These are phyloP conservation scores for Champsocephalus gunnari DNA, from an alignment of 2,797 vertebrate species.

Conservation along the genomic window DNA sequence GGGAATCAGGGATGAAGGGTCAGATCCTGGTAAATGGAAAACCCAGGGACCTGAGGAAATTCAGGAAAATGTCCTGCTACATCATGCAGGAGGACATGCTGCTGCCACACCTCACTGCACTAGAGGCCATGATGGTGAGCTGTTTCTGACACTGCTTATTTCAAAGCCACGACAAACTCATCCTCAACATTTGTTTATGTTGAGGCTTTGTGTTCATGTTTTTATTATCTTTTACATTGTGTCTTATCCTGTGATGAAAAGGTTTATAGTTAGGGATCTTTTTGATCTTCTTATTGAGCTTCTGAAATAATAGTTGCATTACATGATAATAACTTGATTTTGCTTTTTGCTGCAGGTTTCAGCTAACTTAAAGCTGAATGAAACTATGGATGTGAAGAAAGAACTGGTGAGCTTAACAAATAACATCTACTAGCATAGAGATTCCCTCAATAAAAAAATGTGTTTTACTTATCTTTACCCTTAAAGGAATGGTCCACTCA, in stretches of 20 bases:
- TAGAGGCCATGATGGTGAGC: slow-evolving; percentile 92
- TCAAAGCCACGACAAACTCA: background rate
- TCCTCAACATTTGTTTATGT: background rate
- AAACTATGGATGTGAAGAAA: slow-evolving; percentile 93
- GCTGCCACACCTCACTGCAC: slow-evolving; percentile 90
- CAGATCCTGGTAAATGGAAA: slow-evolving; percentile 93
- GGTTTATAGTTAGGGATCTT: background rate
- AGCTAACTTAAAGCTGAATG: slow-evolving; percentile 92
- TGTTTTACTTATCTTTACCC: too few species aligned
- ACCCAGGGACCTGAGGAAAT: slow-evolving; percentile 90
- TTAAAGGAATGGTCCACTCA: too few species aligned
- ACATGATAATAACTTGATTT: background rate
- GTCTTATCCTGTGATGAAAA: background rate
- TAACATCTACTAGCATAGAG: background rate
- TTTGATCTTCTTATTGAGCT: too few species aligned
- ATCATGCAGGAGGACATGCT: slow-evolving; percentile 98
- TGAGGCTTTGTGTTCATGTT: background rate
- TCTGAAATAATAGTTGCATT: background rate
- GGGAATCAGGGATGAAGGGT: slow-evolving; percentile 94
- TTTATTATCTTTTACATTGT: background rate
- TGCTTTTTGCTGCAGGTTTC: slow-evolving; percentile 86
- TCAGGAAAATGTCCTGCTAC: slow-evolving; percentile 98
- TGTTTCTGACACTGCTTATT: background rate
- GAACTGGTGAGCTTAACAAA: slow-evolving; percentile 87
- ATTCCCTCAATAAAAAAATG: too few species aligned